Evolutionary conservation across 1,140 invertebrate genomes (phyloP).

Genomic region (Coelopa frigida): DNA sequence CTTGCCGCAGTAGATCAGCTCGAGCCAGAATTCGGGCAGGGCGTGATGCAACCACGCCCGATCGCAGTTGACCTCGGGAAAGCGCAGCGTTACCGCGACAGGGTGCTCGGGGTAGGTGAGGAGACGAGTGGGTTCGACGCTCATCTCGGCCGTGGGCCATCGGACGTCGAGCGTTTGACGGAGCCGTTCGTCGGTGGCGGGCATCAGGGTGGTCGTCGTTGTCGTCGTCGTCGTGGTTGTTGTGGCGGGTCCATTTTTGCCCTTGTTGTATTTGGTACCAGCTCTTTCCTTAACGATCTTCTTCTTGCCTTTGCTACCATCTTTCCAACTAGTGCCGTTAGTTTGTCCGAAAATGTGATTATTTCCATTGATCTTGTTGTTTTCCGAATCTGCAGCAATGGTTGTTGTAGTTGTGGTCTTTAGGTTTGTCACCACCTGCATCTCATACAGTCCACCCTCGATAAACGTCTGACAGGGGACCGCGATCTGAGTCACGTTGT

Average conservation of each 20-base stretch:
- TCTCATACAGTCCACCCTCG: conserved; percentile 35
- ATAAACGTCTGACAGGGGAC: conserved; percentile 39
- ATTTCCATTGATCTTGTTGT: no score
- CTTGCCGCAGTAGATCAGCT: conserved; percentile 70
- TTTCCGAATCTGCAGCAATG: background rate
- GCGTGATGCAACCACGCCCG: conserved; percentile 45
- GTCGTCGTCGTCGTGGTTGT: conserved; percentile 6
- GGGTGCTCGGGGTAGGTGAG: conserved; percentile 68
- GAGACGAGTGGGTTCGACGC: conserved; percentile 62
- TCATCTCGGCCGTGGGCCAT: conserved; percentile 66
- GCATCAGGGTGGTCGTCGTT: conserved; percentile 34
- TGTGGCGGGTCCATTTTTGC: background rate
- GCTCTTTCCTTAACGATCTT: no score
- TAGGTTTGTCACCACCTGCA: conserved; percentile 37
- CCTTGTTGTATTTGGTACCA: no score
- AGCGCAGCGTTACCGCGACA: conserved; percentile 63
- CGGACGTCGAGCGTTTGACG: conserved; percentile 55
- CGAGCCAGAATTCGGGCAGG: conserved; percentile 63
- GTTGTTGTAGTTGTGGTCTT: conserved; percentile 16
- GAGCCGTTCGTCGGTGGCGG: conserved; percentile 32
- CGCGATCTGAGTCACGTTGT: conserved; percentile 39
- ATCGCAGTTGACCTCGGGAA: conserved; percentile 59
- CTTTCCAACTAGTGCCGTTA: no score
- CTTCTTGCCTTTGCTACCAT: no score
- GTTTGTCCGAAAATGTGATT: no score